Base-by-base conservation (phyloP, 1,140 invertebrate species). In the Dendroctonus valens region DNA sequence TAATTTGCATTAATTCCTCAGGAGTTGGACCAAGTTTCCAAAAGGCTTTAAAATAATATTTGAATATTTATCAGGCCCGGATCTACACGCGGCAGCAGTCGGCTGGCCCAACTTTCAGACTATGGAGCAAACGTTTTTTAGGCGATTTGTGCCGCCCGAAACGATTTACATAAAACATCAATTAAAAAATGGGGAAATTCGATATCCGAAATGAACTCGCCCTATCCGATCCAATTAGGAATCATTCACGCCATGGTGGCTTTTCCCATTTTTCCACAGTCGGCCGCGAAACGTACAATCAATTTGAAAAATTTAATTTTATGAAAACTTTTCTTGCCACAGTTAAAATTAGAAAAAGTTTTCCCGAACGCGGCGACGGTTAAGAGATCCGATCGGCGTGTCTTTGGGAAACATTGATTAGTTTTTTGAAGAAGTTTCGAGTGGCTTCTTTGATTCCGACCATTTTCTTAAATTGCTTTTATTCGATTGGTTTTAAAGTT, bases 321-420 rank as follows among this genome's bases (percentile, higher is more conserved):
- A 55, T 55, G 53, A 55, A 55, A 55, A 55, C 8, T 55, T 55
- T 55, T 41, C 53, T 55, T 41, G 53, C 26, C 53, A 55, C 53
- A 55, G 53, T 55, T 55, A 55, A 55, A 55, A 55, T 55, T 55
- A 55, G 53, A 55, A 55, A 55, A 55, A 55, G 53, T 55, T 55
- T 55, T 52, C 26, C 26, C 53, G 4, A 37, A 14, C 39, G 26
- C 53, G 26, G 26, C 26, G 26, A 26, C 26, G 53, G 53, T 55
- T 55, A 39, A 55, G 53, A 55, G 26, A 41, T 39, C 26, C 26
- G 26, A 55, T 41, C 53, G 53, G 37, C 26, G 39, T 55, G 53
- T 55, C 53, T 55, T 55, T 46, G 1, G 42, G n/a, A 46, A 46
- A 46, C 42, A 46, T 46, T 55, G 53, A 55, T 55, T 55, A 55